Evolutionary conservation across 2,888 invertebrate genomes (phyloP), one percentile per base, ranked within the genome.

Genomic region (Schizotus pectinicornis): DNA sequence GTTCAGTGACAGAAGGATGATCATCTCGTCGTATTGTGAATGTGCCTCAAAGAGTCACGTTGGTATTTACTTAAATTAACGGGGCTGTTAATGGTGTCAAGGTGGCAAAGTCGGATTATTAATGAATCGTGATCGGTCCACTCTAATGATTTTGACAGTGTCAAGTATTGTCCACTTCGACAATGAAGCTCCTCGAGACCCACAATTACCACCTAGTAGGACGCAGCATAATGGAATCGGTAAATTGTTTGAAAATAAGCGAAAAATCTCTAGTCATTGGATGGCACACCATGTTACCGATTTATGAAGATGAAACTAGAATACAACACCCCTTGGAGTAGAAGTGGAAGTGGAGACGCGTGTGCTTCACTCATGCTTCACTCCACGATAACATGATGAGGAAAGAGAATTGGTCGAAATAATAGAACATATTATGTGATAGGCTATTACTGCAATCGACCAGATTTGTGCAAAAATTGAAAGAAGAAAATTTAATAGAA

Each of bases 1-100:
- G 33, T 62, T 62, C 49, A 34, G 39, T 62, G 62, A 59, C 62
- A 62, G 58, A 37, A 61, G 59, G 52, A n/a, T 58, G 51, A 62
- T 62, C 55, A 38, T 56, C 14, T 43, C 37, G 9, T 32, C 35
- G 13, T 31, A 31, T 46, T 49, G 48, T 39, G 50, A 41, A 39
- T 13, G 32, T 43, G 38, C 36, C n/a, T 9, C 11, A 34, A 35
- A 43, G 32, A 46, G 30, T 42, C 30, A 8, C 9, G 30, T 12
- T 56, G 8, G 12, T 50, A 31, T 39, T 38, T 39, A 39, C n/a
- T 13, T 22, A 50, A 39, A 50, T 50, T 42, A 56, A 32, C 35
- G 42, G 32, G 30, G n/a, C 35, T 38, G 56, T 33, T 56, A 33
- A 50, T 42, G 14, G 8, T 42, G 42, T 42, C 42, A 42, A 30